These are phyloP conservation scores for Danionella cerebrum DNA, from an alignment of 2,113 vertebrate species.

Conservation along the genomic window DNA sequence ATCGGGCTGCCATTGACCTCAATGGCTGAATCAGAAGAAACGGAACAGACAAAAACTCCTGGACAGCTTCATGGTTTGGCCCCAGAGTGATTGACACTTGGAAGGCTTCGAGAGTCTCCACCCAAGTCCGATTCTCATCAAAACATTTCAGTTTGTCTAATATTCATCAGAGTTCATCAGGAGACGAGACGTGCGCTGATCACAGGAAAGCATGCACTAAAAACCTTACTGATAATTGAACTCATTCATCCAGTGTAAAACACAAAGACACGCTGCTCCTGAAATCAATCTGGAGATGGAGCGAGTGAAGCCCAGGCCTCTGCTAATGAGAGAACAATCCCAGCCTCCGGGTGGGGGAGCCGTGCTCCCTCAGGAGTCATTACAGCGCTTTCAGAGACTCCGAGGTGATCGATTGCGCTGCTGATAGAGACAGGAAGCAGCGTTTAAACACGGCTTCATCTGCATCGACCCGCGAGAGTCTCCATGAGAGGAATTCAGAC, in stretches of 20 bases:
- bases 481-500: background rate
- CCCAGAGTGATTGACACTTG: too few species aligned
- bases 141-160: too few species aligned
- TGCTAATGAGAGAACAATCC: slow-evolving; percentile 28
- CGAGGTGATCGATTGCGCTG: slow-evolving; percentile 34
- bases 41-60: too few species aligned
- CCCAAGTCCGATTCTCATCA: too few species aligned
- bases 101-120: too few species aligned
- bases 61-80: too few species aligned
- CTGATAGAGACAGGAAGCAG: slow-evolving; percentile 45
- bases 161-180: too few species aligned
- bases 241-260: background rate
- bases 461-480: background rate
- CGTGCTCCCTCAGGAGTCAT: slow-evolving; percentile 40
- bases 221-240: too few species aligned
- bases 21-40: too few species aligned
- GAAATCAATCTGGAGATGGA: slow-evolving; percentile 41
- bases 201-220: too few species aligned
- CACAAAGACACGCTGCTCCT: background rate
- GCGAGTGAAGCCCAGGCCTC: slow-evolving; percentile 17
- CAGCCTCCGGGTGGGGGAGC: background rate
- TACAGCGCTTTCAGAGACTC: slow-evolving; percentile 33
- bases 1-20: too few species aligned
- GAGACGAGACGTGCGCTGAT: too few species aligned
- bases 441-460: slow-evolving; percentile 7